Base-by-base conservation (phyloP, 2,888 invertebrate genomes). In the Andrena camellia region DNA sequence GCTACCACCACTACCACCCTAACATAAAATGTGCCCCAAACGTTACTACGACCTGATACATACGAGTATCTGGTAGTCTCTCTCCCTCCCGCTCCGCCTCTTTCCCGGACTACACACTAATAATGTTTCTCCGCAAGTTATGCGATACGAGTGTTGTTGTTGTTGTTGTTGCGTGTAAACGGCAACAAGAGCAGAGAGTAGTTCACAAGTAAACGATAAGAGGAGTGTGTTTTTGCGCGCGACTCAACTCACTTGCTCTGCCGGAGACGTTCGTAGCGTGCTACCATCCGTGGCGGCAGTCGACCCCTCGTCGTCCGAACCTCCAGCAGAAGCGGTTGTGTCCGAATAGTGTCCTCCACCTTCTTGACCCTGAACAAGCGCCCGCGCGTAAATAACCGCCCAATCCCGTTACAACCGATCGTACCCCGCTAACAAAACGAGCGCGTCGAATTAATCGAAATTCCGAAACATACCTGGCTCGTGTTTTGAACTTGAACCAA, bases 201-300 rank as follows among this genome's bases (percentile, higher is more conserved):
- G 63, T 29, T 17, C 17, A 42, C 63, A 75, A 42, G 62, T 66
- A 50, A 35, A 64, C 33, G 63, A 69, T 10, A 50, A 42, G 29
- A 42, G 42, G 42, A 13, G 42, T 17, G 42, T 13, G 42, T 42
- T 42, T 17, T 23, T 8, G 3, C 7, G 57, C 23, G 57, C 20
- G 4, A 57, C 2, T 10, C 73, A 68, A 86, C 88, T 89, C 88
- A 95, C 96, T 89, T 97, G 97, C 92, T 97, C 97, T 0, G 97
- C 97, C 1, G 97, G 97, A 0, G 97, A 97, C 2, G 97, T 97
- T 76, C 98, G 96, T 82, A 99, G 95, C 0, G 98, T 98, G 67
- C 98, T 98, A 76, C 98, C 98, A 94, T 99, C 99, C 0, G 98
- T 99, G 0, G 98, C 98, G 8, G 98, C 99, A 50, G 98, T 99